Evolutionary conservation across 2,113 vertebrate genomes (phyloP), one percentile per base, ranked within the genome.

Genomic region (Myotis davidii): DNA sequence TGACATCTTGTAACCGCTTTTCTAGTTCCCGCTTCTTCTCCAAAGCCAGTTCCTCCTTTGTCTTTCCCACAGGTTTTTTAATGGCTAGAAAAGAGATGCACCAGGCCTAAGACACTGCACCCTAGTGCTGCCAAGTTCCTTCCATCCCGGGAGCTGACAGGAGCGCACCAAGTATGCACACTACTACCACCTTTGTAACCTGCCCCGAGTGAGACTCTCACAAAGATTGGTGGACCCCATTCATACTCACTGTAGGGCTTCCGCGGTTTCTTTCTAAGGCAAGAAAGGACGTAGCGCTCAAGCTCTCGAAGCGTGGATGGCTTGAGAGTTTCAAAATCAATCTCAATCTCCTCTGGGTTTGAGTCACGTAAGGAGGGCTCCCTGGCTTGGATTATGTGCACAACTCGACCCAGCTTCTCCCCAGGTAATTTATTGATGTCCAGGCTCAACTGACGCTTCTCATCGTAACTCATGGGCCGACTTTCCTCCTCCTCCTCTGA

Each of bases 341-440:
- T 99, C 97, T 99, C 99, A 0, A 99, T 99, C 96, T 99, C 99
- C 96, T 99, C 99, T 0, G 99, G 99, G 97, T 99, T 99, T 89
- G 99, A 99, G 91, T 99, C 99, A 2, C 99, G 96, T 21, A 99
- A 98, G 3, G 99, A 99, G 0, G 99, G 99, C 92, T 99, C 99
- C 0, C 99, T 98, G 4, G 99, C 99, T 72, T 99, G 99, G 96
- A 99, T 99, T 98, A 99, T 99, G 98, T 99, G 99, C 0, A 99
- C 99, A 0, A 99, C 99, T 0, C 99, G 98, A 23, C 99, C 99
- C 89, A 99, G 98, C 92, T 99, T 99, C 97, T 99, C 99, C 0
- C 99, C 99, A 0, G 99, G 99, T 45, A 99, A 98, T 67, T 99
- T 99, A 98, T 99, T 99, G 97, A 99, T 99, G 96, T 99, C 99